Percentiles rank a stretch among this genome's conserved stretches.
phyloP scores from a whole-genome alignment of 2,797 vertebrate species.

The Pelodytes ibericus region DNA sequence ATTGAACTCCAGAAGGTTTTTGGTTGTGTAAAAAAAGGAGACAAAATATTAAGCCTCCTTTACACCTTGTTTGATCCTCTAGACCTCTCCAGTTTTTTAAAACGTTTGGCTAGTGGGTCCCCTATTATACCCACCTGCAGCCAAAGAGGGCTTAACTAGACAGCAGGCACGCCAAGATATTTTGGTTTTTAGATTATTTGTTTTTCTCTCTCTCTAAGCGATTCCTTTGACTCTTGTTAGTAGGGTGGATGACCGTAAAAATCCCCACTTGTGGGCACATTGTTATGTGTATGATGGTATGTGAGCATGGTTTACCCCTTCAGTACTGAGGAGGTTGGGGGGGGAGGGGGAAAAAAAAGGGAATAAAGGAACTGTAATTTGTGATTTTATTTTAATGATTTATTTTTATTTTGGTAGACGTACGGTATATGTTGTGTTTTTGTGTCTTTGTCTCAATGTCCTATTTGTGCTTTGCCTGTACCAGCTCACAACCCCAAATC shows the following conservation, averaged over 20 bases:
- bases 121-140: no score
- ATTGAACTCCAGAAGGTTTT: no score
- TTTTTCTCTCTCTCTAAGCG: neutral
- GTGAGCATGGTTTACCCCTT: slow-evolving; percentile 17
- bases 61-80: neutral
- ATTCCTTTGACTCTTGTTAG: slow-evolving; percentile 8
- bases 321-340: slow-evolving; percentile 17
- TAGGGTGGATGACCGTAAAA: neutral
- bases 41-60: no score
- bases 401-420: no score
- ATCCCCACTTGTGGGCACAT: slow-evolving; percentile 2
- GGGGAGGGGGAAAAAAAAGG: slow-evolving; percentile 11
- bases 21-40: no score
- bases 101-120: neutral
- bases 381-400: neutral
- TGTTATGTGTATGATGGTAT: slow-evolving; percentile 1
- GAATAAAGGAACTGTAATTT: slow-evolving; percentile 29
- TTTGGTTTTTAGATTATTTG: no score
- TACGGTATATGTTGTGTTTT: no score
- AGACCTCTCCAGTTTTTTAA: slow-evolving; percentile 7
- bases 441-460: no score
- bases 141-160: neutral
- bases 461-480: no score
- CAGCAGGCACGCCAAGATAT: neutral
- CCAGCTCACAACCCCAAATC: no score